Evolutionary conservation across 2,888 invertebrate species (phyloP).

Genomic region (Leptopilina syphax): DNA sequence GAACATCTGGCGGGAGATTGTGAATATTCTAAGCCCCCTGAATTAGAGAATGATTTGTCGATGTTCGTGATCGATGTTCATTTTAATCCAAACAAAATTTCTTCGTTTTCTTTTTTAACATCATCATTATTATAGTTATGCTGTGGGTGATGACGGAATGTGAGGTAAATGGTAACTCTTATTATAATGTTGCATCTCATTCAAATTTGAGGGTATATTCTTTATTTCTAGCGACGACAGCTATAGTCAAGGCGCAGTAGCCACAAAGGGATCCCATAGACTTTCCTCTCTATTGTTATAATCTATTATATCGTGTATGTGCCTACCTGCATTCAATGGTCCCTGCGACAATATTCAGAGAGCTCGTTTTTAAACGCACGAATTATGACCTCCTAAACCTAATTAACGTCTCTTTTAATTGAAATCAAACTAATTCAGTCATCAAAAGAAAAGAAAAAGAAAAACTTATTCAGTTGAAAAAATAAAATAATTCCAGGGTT

Average conservation of each 20-base stretch:
- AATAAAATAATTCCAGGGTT: too few relatives aligned
- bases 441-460: too few relatives aligned
- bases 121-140: too few relatives aligned
- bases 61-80: conserved; percentile 58
- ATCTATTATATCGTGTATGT: neutral
- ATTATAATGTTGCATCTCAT: conserved; percentile 37
- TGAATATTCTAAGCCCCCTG: conserved; percentile 65
- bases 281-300: conserved; percentile 24
- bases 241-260: conserved; percentile 1
- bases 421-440: neutral
- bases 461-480: neutral
- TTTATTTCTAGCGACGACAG: conserved; percentile 44
- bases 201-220: conserved; percentile 44
- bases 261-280: conserved; percentile 24
- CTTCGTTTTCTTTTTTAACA: neutral
- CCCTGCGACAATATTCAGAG: conserved; percentile 18
- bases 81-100: conserved; percentile 52
- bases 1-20: conserved; percentile 52
- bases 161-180: conserved; percentile 3
- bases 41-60: conserved; percentile 66
- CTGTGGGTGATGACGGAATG: conserved; percentile 42
- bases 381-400: neutral
- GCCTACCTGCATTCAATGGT: conserved; percentile 23
- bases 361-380: neutral
- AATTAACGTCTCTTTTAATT: conserved; percentile 23